Base-by-base conservation (phyloP, 2,113 vertebrate species). In the Pelecanoides urinatrix region DNA sequence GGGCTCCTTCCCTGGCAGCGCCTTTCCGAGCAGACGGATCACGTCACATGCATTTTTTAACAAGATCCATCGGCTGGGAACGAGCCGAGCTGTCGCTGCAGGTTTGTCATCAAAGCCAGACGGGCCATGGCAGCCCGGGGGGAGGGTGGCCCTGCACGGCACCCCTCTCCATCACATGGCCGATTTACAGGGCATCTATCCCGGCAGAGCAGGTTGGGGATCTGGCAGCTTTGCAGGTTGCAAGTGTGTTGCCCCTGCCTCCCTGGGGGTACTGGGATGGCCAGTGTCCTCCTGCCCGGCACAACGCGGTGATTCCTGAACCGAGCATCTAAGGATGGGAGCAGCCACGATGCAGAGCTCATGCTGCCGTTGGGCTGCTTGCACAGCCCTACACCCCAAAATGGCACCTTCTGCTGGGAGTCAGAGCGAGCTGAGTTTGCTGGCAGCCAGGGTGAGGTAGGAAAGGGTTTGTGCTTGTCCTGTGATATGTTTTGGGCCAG, bases 91-190 rank as follows among this genome's bases (percentile, higher is more conserved):
- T 96, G 94, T 94, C 63, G 1, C 49, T 1, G 4, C 88, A 82
- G 9, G 45, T 88, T 85, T 75, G 84, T 68, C 92, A 94, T 93
- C 85, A 87, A 93, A 95, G 87, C 62, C 92, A 92, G 90, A 91
- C 23, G 0, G 77, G 91, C 52, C 80, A 65, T 81, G 91, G 91
- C 86, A 87, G 88, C 77, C 50, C 6, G 0, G 10, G 25, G 25
- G 70, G 40, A 92, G 44, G 23, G 71, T 65, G 85, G 91, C 94
- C 78, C 82, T 53, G 71, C 3, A 0, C 7, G 4, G 45, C 62
- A 34, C n/a, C 53, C 47, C 70, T 71, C 59, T 82, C 71, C 7
- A 10, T 88, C 82, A 32, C 77, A 34, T 0, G 1, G 38, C 58
- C 1, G 1, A 13, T 72, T 82, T n/a, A 18, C 5, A 3, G 52